Conservation (phyloP, 2,888 invertebrate species). For the Cartodere bifasciata region DNA sequence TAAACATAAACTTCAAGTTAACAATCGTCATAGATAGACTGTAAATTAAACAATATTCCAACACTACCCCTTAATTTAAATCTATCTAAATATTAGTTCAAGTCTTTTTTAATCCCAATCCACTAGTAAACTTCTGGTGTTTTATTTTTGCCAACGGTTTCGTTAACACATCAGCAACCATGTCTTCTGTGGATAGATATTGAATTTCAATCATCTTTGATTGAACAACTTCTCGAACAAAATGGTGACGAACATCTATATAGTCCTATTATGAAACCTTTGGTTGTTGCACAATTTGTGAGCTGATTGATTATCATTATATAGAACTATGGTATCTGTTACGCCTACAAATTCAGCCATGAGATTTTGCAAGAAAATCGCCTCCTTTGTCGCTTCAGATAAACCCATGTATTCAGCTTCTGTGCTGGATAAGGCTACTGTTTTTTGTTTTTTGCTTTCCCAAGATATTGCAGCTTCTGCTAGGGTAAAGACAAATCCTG, state of each 20-base stretch:
- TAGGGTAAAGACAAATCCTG: constrained; percentile 10
- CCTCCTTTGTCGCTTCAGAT: constrained; percentile 18
- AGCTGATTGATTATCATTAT: constrained; percentile 17
- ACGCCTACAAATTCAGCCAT: constrained; percentile 11
- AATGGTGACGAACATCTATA: constrained; percentile 17
- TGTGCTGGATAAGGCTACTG: constrained; percentile 20
- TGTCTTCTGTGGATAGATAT: too few relatives aligned
- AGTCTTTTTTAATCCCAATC: too few relatives aligned
- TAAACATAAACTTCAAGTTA: too few relatives aligned
- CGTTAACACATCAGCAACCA: too few relatives aligned
- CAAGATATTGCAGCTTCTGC: constrained; percentile 6
- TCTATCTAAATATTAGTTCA: too few relatives aligned
- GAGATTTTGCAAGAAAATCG: constrained; percentile 15
- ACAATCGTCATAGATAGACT: too few relatives aligned
- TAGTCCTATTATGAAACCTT: constrained; percentile 12
- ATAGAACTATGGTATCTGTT: constrained; percentile 6
- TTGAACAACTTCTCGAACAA: constrained; percentile 12
- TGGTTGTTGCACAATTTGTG: constrained; percentile 14
- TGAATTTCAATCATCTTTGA: too few relatives aligned
- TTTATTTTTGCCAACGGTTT: too few relatives aligned
- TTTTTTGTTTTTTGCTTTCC: constrained; percentile 12
- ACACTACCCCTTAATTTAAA: too few relatives aligned
- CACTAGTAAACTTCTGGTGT: too few relatives aligned
- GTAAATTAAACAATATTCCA: too few relatives aligned
- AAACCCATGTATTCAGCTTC: constrained; percentile 22